Conservation (phyloP, 1,140 invertebrate species). For the Heliconius eleuchia region DNA sequence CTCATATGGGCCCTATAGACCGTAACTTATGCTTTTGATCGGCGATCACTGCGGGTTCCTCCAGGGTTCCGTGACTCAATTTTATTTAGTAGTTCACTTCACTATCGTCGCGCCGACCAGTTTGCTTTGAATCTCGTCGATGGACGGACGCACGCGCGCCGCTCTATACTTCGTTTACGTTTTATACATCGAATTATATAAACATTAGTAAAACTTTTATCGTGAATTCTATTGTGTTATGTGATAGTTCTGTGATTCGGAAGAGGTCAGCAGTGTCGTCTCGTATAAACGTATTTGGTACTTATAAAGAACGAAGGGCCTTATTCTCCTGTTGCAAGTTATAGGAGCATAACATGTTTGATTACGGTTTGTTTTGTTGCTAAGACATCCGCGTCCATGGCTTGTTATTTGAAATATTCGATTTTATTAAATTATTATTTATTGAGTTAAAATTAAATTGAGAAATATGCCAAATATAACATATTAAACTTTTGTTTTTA, state of each 20-base stretch:
- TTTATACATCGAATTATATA: conserved; percentile 47
- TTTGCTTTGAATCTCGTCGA: conserved; percentile 57
- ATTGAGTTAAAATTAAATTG: background rate
- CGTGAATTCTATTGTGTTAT: conserved; percentile 61
- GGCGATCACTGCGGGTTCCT: conserved; percentile 59
- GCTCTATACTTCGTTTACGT: conserved; percentile 43
- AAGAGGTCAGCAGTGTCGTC: conserved; percentile 47
- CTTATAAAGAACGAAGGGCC: conserved; percentile 43
- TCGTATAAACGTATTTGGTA: conserved; percentile 61
- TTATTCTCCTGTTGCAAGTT: conserved; percentile 54
- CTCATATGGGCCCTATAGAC: conserved; percentile 55
- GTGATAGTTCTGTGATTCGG: conserved; percentile 47
- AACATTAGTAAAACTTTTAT: conserved; percentile 56
- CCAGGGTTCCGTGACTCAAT: conserved; percentile 69
- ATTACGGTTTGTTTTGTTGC: conserved; percentile 73
- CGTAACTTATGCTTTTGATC: conserved; percentile 45
- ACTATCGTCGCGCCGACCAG: conserved; percentile 54
- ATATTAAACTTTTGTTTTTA: background rate
- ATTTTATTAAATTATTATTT: conserved; percentile 18
- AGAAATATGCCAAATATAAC: background rate
- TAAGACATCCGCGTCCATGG: conserved; percentile 67
- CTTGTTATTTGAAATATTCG: conserved; percentile 43
- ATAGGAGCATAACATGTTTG: conserved; percentile 71
- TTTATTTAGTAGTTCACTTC: conserved; percentile 57
- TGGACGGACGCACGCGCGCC: conserved; percentile 55